Conservation (phyloP, 2,797 vertebrate genomes). For the Sciurus vulgaris region DNA sequence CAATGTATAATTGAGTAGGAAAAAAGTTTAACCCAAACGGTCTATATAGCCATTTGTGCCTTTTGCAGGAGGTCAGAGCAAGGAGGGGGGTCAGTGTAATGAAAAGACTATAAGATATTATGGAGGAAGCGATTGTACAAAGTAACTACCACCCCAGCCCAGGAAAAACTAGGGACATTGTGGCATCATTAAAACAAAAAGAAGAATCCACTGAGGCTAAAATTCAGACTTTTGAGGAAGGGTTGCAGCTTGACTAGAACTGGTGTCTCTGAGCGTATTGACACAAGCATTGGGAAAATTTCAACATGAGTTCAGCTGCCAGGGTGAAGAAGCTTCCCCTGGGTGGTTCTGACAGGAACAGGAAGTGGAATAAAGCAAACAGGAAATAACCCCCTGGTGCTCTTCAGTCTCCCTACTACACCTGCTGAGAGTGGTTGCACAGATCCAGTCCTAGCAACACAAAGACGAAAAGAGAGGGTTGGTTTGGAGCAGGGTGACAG, state of each 20-base stretch:
- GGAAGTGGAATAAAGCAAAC: not conserved
- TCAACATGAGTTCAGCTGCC: not conserved
- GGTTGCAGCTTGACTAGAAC: not conserved
- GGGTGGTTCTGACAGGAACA: not conserved
- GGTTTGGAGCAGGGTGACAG: not conserved
- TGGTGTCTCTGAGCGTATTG: not conserved
- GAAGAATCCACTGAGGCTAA: not conserved
- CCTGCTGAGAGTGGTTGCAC: not conserved
- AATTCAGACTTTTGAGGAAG: not conserved
- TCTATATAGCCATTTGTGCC: not conserved
- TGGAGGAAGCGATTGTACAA: not conserved
- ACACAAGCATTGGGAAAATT: not conserved
- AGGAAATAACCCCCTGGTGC: not conserved
- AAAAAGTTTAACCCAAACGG: not conserved
- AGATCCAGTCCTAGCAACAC: too few relatives aligned
- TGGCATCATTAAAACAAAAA: not conserved
- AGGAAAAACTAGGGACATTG: not conserved
- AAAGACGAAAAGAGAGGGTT: not conserved
- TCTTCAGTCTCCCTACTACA: not conserved
- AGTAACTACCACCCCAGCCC: not conserved
- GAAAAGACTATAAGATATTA: not conserved
- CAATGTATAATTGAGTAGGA: not conserved
- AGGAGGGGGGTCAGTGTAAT: rapidly evolving
- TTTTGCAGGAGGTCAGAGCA: not conserved
- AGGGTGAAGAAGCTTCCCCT: not conserved